Evolutionary conservation across 2,797 vertebrate species (phyloP).

Genomic region (Falco naumanni): DNA sequence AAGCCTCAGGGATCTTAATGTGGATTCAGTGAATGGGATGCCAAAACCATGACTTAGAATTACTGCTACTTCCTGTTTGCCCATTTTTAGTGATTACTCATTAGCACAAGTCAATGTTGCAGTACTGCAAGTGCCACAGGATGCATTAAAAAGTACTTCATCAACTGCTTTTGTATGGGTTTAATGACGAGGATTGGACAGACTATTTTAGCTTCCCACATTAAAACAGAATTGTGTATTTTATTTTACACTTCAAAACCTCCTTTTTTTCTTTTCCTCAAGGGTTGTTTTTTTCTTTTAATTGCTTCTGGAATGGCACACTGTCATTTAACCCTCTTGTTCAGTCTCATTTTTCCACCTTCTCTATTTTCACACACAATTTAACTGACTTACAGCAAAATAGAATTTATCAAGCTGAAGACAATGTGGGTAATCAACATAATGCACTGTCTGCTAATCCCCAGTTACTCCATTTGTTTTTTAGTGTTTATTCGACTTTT

Average conservation of each 20-base stretch:
- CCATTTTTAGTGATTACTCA: background rate
- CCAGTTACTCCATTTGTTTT: conserved; percentile 14
- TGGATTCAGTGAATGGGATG: background rate
- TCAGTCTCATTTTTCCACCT: conserved; percentile 55
- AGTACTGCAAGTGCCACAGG: background rate
- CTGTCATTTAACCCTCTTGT: conserved; percentile 50
- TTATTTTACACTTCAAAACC: conserved; percentile 24
- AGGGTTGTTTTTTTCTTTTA: background rate
- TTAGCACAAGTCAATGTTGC: background rate
- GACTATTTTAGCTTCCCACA: background rate
- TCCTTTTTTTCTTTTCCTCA: background rate
- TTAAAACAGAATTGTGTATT: background rate
- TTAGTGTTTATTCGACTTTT: conserved; percentile 34
- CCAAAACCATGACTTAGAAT: background rate
- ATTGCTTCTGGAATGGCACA: conserved; percentile 30
- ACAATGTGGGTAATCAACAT: conserved; percentile 65
- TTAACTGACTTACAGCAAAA: conserved; percentile 49
- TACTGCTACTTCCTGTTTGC: background rate
- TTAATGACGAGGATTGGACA: background rate
- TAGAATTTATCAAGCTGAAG: conserved; percentile 57
- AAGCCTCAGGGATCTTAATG: background rate
- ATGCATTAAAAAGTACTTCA: background rate
- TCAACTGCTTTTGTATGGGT: background rate
- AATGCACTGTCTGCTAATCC: conserved; percentile 65
- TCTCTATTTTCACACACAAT: conserved; percentile 59